Evolutionary conservation across 2,113 vertebrate species (phyloP).

Genomic region (Raja brachyura): DNA sequence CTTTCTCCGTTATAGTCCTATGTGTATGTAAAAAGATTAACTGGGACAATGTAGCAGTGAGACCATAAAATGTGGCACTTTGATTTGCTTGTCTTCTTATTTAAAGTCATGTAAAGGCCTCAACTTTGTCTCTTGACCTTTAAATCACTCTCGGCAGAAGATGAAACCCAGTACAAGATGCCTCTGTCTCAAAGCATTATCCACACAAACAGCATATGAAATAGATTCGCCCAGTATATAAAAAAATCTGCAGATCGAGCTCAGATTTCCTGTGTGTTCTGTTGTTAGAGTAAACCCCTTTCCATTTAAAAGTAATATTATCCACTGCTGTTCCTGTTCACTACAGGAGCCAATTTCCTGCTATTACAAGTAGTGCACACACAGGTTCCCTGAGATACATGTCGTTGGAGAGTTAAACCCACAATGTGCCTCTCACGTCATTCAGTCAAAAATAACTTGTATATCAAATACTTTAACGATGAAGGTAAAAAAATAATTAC

Average conservation of each 20-base stretch:
- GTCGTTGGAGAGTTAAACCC: not conserved
- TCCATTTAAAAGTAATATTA: constrained; percentile 19
- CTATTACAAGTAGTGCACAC: not conserved
- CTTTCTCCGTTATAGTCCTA: not conserved
- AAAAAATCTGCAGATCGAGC: not conserved
- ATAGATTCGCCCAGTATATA: not conserved
- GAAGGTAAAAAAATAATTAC: not conserved
- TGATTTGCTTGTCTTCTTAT: not conserved
- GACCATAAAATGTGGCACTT: not conserved
- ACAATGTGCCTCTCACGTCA: not conserved
- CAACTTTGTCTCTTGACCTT: constrained; percentile 35
- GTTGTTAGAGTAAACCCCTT: constrained; percentile 21
- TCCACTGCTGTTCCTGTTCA: constrained; percentile 11
- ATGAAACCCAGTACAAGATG: not conserved
- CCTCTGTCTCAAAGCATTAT: not conserved
- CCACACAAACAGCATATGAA: constrained; percentile 19
- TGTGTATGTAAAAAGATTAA: not conserved
- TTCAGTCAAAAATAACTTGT: not conserved
- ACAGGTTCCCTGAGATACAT: not conserved
- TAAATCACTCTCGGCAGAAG: not conserved
- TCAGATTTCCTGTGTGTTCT: constrained; percentile 23
- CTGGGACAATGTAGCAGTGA: constrained; percentile 9
- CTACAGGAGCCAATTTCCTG: not conserved
- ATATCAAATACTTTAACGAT: not conserved
- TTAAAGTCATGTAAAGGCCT: not conserved